phyloP scores from a whole-genome alignment of 2,888 invertebrate species.

The Odontothrips loti region DNA sequence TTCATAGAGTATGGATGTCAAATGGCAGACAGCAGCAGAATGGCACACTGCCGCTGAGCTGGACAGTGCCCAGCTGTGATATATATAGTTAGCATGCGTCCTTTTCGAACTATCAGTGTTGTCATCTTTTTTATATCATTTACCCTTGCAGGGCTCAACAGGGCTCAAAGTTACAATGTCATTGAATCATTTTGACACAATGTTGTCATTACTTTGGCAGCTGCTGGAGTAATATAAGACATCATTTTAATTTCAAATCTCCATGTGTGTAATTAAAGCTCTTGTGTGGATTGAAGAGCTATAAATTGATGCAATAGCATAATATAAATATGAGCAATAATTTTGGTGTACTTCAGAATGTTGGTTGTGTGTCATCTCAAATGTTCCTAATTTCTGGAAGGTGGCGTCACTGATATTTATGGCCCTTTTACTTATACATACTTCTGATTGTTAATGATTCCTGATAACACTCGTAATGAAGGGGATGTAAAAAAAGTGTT shows the following conservation, averaged over 20 bases:
- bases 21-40: constrained; percentile 8
- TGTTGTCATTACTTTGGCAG: background rate
- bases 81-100: constrained; percentile 20
- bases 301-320: too few species aligned
- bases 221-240: background rate
- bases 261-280: too few species aligned
- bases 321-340: too few species aligned
- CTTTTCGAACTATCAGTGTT: background rate
- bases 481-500: background rate
- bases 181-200: too few species aligned
- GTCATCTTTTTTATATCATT: background rate
- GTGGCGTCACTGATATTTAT: background rate
- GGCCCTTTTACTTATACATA: background rate
- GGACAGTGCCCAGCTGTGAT: constrained; percentile 25
- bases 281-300: too few species aligned
- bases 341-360: too few species aligned
- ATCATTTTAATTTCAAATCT: background rate
- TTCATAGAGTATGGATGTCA: background rate
- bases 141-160: background rate
- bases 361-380: too few species aligned
- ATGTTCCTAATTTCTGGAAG: background rate
- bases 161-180: background rate
- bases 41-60: constrained; percentile 21
- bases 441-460: background rate
- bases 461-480: background rate